Base-by-base conservation (phyloP, 1,140 invertebrate genomes). In the Marisa cornuarietis region DNA sequence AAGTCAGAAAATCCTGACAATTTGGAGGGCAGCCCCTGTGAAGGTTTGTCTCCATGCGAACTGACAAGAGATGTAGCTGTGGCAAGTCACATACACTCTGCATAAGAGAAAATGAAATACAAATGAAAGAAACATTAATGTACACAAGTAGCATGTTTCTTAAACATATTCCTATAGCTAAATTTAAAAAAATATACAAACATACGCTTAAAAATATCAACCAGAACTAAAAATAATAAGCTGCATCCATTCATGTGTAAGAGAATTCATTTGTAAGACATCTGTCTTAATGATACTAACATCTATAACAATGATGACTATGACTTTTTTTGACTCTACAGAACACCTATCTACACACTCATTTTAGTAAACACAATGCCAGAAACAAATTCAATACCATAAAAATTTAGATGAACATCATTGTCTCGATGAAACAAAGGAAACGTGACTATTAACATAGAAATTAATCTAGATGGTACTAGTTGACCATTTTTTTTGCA, bases 11-110 rank as follows among this genome's bases (percentile, higher is more conserved):
- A 85, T 93, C 92, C 77, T 91, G 87, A 83, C 92, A 92, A 83
- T 92, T 92, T 18, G 90, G 87, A 26, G 91, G 92, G 83, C 92
- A 93, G 52, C 88, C 89, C 42, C 87, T 84, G 79, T 93, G 92
- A 13, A 92, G 87, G 73, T 88, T 88, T 18, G 87, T 82, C 58
- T 88, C 90, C 86, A 92, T 89, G 54, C 88, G 86, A 24, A 92
- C 86, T 18, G 92, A 92, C 31, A 92, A 81, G 65, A 92, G 79
- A 80, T 92, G 92, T 54, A 91, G 86, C 87, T 92, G 92, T 22
- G 90, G 88, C 26, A 89, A 79, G 52, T 91, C 89, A 86, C 91
- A 92, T 71, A 88, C 85, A 75, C 85, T 85, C 91, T 92, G 51
- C 77, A 65, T 52, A 69, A n/a, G 73, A 62, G 71, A 77, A 65